Base-by-base conservation (phyloP, 2,797 vertebrate genomes). In the Coendou prehensilis region DNA sequence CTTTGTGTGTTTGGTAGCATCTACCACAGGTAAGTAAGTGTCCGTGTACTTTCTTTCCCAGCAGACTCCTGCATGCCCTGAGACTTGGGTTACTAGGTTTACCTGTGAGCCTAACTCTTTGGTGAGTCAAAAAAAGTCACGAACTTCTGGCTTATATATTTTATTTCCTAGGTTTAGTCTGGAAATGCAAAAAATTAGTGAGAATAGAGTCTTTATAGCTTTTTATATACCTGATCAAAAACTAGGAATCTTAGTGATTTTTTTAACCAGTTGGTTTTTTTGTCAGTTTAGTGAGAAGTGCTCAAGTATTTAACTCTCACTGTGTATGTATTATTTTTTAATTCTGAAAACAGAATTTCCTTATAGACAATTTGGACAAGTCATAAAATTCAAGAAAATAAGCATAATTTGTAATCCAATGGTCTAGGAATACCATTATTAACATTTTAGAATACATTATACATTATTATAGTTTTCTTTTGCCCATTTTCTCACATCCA, bases 401-500 rank as follows among this genome's bases (percentile, higher is more conserved):
- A 61, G 73, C 28, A 41, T 5, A 52, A 71, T 87, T 85, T 50
- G 4, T 87, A 87, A 47, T 61, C 14, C 3, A 82, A 7, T 76
- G 41, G 54, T 4, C 18, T 26, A 56, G 37, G 67, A 79, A 63
- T 56, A 50, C 14, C 41, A 56, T 69, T 54, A 59, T 57, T 75
- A 92, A n/a, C 26, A 81, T 94, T 52, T 75, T 67, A 14, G 86
- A 94, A 82, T 80, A 17, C 9, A 67, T 79, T 57, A 47, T 52
- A 20, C 30, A 37, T 52, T 22, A 52, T 63, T 54, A 54, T 50
- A 67, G 13, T 67, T 64, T 89, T 84, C 11, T 73, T 33, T 86
- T 47, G 37, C 28, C 41, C 6, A 37, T 61, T 92, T 92, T 73
- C n/a, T 94, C 45, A 86, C 2, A n/a, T 0, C 17, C 17, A 54